Evolutionary conservation across 1,140 invertebrate genomes (phyloP).

Genomic region (Pseudomyrmex cubaensis): DNA sequence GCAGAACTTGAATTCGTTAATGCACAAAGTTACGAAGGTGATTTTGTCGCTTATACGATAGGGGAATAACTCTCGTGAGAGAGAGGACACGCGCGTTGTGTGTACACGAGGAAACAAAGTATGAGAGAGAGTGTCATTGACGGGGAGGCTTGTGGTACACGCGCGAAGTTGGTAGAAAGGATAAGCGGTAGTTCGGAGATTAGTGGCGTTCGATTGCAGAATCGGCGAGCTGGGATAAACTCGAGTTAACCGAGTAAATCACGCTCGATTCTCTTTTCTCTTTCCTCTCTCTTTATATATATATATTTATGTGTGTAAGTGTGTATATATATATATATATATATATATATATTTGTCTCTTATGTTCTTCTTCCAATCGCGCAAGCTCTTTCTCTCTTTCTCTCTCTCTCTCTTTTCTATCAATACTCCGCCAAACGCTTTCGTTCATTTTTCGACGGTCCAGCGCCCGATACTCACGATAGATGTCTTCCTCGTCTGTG

Average conservation of each 20-base stretch:
- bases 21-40: conserved; percentile 12
- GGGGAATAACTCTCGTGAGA: neutral
- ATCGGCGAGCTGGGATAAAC: conserved; percentile 65
- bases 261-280: conserved; percentile 49
- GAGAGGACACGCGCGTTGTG: neutral
- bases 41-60: neutral
- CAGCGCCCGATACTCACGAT: conserved; percentile 79
- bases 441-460: conserved; percentile 42
- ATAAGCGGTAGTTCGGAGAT: conserved; percentile 59
- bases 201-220: conserved; percentile 70
- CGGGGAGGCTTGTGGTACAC: conserved; percentile 26
- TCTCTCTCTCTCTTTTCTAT: conserved; percentile 28
- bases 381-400: neutral
- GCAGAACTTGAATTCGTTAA: conserved; percentile 31
- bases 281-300: neutral
- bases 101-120: conserved; percentile 8
- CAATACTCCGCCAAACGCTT: conserved; percentile 24
- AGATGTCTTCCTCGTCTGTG: conserved; percentile 83
- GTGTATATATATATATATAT: no score
- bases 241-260: conserved; percentile 71
- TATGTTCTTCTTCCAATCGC: no score
- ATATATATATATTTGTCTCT: no score
- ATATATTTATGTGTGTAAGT: no score
- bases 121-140: conserved; percentile 8
- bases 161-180: conserved; percentile 57